Evolutionary conservation across 2,797 vertebrate genomes (phyloP), one percentile per base, ranked within the genome.

Genomic region (Enteromius unitaeniatus): DNA sequence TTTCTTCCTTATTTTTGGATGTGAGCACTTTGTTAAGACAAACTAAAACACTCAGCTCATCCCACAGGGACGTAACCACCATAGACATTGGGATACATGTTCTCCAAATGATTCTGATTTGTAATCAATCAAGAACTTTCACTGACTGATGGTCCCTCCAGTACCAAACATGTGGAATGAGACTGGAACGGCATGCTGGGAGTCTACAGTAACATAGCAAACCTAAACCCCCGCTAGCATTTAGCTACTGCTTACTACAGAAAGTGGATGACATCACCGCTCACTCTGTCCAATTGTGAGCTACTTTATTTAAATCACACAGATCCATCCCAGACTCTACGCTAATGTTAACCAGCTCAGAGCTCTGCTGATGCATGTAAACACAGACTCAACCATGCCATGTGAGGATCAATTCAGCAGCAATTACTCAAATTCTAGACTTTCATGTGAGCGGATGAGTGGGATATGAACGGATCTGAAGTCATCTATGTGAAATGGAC

Each of bases 1-100:
- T 86, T 90, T 90, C 87, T 86, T 85, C 62, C 87, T 75, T 89
- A 84, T 89, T 87, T 78, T 40, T 65, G 79, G 49, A 65, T 79
- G 69, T 79, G 23, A 78, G 75, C 55, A 26, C 19, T 10, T 76
- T 31, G 45, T 78, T 49, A 79, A 79, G 21, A 53, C 7, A 68
- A 40, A 34, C 42, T 34, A 49, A 67, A 34, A 78, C 19, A 28
- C 76, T 78, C 60, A 28, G 40, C 60, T 78, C 60, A 34, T 65
- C 77, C 42, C 26, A 11, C n/a, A 42, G 1, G 31, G 51, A 60
- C 1, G 13, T n/a, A 42, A 76, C n/a, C 53, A 37, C 72, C 49
- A 55, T 49, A 78, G 51, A 42, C 74, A 58, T 2, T 40, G 19
- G 51, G 53, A 58, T 40, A 76, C 73, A 76, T 26, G 19, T 55